These are phyloP conservation scores for Eulemur rubriventer DNA, from an alignment of 2,797 vertebrate species.

Conservation along the genomic window DNA sequence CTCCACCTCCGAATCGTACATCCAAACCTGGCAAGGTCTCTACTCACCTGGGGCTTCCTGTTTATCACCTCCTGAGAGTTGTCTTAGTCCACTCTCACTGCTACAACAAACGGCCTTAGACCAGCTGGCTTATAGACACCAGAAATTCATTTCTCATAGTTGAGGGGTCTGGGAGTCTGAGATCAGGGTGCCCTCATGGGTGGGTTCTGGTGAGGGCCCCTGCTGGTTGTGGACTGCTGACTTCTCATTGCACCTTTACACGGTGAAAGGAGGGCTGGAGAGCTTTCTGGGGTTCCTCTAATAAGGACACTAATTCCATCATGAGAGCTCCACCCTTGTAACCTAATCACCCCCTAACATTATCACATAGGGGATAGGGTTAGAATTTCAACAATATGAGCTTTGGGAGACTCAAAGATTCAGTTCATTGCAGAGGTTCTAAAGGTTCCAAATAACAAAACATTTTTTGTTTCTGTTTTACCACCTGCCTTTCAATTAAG, in stretches of 20 bases:
- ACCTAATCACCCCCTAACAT: background rate
- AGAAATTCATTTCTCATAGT: background rate
- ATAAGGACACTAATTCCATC: background rate
- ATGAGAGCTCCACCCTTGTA: no score
- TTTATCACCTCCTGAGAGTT: background rate
- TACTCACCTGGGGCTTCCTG: background rate
- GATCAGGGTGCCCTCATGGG: fast-evolving
- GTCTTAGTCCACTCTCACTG: no score
- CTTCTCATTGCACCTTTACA: fast-evolving
- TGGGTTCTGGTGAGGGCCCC: no score
- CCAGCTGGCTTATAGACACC: background rate
- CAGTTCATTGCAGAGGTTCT: background rate
- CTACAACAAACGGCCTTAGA: background rate
- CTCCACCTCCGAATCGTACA: fast-evolving
- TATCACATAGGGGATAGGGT: no score
- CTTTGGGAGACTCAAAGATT: background rate
- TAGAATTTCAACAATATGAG: background rate
- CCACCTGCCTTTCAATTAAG: background rate
- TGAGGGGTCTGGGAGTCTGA: background rate
- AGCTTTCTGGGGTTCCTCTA: background rate
- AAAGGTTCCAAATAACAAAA: background rate
- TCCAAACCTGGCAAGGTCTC: background rate
- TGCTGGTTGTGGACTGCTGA: background rate
- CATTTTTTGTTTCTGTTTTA: background rate
- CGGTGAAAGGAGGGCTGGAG: background rate